Evolutionary conservation across 2,113 vertebrate genomes (phyloP).

Genomic region (Gadus chalcogrammus): DNA sequence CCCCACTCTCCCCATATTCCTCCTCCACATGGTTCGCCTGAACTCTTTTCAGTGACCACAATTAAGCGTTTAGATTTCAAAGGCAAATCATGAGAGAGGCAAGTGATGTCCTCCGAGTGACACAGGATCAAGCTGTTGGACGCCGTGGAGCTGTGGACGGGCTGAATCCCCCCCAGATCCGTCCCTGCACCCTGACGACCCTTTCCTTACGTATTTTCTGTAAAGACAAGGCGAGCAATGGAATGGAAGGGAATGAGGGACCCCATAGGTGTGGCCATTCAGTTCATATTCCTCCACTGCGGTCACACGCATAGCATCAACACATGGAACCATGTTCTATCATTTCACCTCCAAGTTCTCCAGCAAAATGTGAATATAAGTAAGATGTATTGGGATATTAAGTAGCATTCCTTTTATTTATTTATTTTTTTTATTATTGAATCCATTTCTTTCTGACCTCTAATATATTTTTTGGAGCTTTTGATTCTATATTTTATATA

Average conservation of each 20-base stretch:
- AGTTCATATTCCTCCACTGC: constrained; percentile 64
- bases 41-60: constrained; percentile 68
- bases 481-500: too few relatives aligned
- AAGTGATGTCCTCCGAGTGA: constrained; percentile 65
- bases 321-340: too few relatives aligned
- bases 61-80: constrained; percentile 77
- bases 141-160: constrained; percentile 60
- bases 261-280: constrained; percentile 59
- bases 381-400: too few relatives aligned
- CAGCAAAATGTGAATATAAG: too few relatives aligned
- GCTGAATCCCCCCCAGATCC: constrained; percentile 68
- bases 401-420: too few relatives aligned
- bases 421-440: too few relatives aligned
- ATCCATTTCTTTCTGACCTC: too few relatives aligned
- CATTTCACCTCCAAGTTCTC: too few relatives aligned
- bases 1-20: constrained; percentile 69
- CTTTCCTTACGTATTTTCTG: constrained; percentile 61
- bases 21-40: constrained; percentile 69
- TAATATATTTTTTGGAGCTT: too few relatives aligned
- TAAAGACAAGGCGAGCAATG: constrained; percentile 58
- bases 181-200: constrained; percentile 60
- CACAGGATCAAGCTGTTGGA: constrained; percentile 74
- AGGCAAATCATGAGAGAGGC: constrained; percentile 69
- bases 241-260: constrained; percentile 54
- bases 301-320: constrained; percentile 20